phyloP scores from a whole-genome alignment of 2,113 vertebrate species.

The Epinephelus lanceolatus region DNA sequence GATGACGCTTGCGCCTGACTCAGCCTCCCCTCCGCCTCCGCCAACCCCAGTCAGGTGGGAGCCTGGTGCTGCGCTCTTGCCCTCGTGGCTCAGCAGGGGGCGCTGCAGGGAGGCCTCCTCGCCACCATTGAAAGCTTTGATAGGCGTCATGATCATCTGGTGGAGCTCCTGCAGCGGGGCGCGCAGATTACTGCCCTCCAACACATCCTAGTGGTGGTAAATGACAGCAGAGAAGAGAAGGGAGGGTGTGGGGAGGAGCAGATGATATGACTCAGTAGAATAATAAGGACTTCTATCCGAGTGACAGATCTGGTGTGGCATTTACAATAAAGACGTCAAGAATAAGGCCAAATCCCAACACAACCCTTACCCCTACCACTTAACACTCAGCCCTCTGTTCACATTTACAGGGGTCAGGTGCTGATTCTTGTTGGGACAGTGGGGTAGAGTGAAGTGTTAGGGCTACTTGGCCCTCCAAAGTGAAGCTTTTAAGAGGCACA shows the following conservation, averaged over 20 bases:
- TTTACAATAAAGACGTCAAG: background rate
- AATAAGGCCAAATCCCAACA: background rate
- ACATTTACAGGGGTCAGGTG: too few species aligned
- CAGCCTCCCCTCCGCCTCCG: slow-evolving; percentile 88
- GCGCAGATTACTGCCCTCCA: slow-evolving; percentile 95
- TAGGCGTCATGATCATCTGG: slow-evolving; percentile 98
- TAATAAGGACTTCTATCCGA: background rate
- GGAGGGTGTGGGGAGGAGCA: background rate
- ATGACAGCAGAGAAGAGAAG: background rate
- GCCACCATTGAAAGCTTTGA: slow-evolving; percentile 88
- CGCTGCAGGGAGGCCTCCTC: slow-evolving; percentile 85
- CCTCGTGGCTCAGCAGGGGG: slow-evolving; percentile 85
- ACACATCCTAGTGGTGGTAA: slow-evolving; percentile 88
- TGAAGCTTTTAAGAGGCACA: too few species aligned
- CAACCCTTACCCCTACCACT: too few species aligned
- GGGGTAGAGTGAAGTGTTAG: too few species aligned
- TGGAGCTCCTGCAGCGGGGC: slow-evolving; percentile 95
- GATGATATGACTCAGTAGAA: background rate
- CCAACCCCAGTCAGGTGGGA: slow-evolving; percentile 82
- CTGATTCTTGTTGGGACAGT: too few species aligned
- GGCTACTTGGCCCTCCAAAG: too few species aligned
- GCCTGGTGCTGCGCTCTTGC: slow-evolving; percentile 85
- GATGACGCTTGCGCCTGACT: slow-evolving; percentile 86
- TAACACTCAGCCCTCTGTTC: too few species aligned
- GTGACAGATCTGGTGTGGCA: background rate